Base-by-base conservation (phyloP, 1,140 invertebrate species). In the Ceratosolen fusciceps region DNA sequence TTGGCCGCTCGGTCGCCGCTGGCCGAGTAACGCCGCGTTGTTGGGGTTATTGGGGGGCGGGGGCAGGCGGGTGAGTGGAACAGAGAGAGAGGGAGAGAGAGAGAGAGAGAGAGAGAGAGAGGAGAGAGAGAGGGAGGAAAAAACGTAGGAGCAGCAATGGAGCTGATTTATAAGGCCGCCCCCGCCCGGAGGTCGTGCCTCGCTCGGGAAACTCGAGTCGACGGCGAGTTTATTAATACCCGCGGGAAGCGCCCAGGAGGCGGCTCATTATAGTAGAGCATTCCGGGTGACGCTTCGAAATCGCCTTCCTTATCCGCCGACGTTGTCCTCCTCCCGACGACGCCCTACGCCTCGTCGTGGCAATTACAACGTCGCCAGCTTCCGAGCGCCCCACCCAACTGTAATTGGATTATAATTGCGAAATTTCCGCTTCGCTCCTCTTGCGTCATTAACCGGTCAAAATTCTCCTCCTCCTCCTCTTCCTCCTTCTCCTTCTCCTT, bases 171-270 rank as follows among this genome's bases (percentile, higher is more conserved):
- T 65, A 65, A 65, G 34, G 60, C 60, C 60, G 14, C 34, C 34
- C 31, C 34, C 19, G 7, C 19, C 31, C 7, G 2, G 3, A 21
- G 10, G 52, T 14, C n/a, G 29, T 19, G n/a, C 26, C 19, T 39
- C 52, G n/a, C 34, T 31, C 31, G 34, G 58, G 73, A 75, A 75
- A 75, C 43, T 75, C 73, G 73, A 75, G 60, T 75, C 37, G 72
- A 8, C 39, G n/a, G 58, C 34, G 34, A 58, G 73, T 75, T 75
- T 75, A 75, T 75, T 75, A 75, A 75, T 75, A 75, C 21, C 16
- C 52, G 21, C 60, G 68, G 37, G 31, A 29, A 49, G 37, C n/a
- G 12, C 39, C 7, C 24, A 2, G 12, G n/a, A n/a, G 31, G 43
- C 52, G 47, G 24, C 37, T 31, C 52, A 60, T 58, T 60, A 60